Base-by-base conservation (phyloP, 2,797 vertebrate species). In the Acomys russatus region DNA sequence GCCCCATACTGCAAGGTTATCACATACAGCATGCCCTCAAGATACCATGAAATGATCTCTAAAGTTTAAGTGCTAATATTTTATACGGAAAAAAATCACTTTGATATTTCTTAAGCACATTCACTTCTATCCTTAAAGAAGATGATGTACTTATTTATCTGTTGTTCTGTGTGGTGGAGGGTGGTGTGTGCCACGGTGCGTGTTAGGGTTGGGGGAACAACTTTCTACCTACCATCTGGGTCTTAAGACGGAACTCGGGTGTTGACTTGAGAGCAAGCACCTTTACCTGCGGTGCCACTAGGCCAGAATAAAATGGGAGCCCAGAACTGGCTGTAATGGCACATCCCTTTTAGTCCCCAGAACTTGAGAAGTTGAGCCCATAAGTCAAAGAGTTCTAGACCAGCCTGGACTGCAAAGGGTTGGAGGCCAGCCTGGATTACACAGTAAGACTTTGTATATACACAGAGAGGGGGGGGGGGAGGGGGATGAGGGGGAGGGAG, bases 21-120 rank as follows among this genome's bases (percentile, higher is more conserved):
- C 79, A 49, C 63, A 49, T 66, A 88, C 1, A 44, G 20, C 22
- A 73, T n/a, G 4, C 4, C 35, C 70, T 68, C 70, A 12, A 59
- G 44, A 83, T 91, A 61, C 10, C 89, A 51, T 12, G n/a, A 35
- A 44, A 78, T 61, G 30, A 63, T 78, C 18, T 77, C 63, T 64
- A 94, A 96, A 78, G 73, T 80, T 91, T 83, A 82, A 76, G 9
- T 25, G 54, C 38, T 93, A 76, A 68, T 22, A 78, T 88, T 70
- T 89, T 83, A 79, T 70, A 44, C 4, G 44, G 33, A 5, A 70
- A 95, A 94, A 94, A 85, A 70, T 56, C 66, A 79, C 49, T 85
- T 66, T 68, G 59, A 90, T 4, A 15, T 92, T 56, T 77, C 33
- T 59, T 93, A 89, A 78, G 78, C 74, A 94, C 91, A 71, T 7